Evolutionary conservation across 2,888 invertebrate genomes (phyloP).

Genomic region (Pseudoips prasinana): DNA sequence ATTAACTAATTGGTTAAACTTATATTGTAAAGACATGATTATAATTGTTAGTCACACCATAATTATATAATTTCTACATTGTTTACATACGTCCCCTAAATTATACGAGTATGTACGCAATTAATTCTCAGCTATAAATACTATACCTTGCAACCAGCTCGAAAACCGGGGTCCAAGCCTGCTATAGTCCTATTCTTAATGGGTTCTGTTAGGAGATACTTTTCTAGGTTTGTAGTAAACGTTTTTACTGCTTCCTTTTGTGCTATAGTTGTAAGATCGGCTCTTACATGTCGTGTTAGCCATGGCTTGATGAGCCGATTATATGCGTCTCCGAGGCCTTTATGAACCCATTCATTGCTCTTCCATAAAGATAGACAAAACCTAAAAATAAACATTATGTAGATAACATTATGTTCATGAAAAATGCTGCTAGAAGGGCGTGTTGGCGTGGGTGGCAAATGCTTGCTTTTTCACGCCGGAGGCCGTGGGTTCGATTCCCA

Average conservation of each 20-base stretch:
- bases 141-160: constrained; percentile 92
- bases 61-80: too few relatives aligned
- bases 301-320: constrained; percentile 82
- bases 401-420: too few relatives aligned
- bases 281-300: constrained; percentile 85
- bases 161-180: constrained; percentile 95
- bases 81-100: too few relatives aligned
- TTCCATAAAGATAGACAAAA: constrained; percentile 68
- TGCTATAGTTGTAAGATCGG: constrained; percentile 88
- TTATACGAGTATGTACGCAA: too few relatives aligned
- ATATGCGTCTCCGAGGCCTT: constrained; percentile 69
- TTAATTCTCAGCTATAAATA: too few relatives aligned
- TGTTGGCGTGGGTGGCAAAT: too few relatives aligned
- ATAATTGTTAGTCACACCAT: too few relatives aligned
- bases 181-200: constrained; percentile 89
- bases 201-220: constrained; percentile 90
- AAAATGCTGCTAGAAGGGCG: too few relatives aligned
- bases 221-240: constrained; percentile 92
- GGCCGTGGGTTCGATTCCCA: too few relatives aligned
- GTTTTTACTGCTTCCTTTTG: constrained; percentile 92
- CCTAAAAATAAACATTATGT: constrained; percentile 46
- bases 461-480: too few relatives aligned
- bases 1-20: too few relatives aligned
- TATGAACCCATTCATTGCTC: constrained; percentile 59
- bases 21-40: too few relatives aligned